Percentiles rank a stretch among this genome's conserved stretches.
Conservation (phyloP, 1,140 invertebrate genomes). For the Heliconius himera region DNA sequence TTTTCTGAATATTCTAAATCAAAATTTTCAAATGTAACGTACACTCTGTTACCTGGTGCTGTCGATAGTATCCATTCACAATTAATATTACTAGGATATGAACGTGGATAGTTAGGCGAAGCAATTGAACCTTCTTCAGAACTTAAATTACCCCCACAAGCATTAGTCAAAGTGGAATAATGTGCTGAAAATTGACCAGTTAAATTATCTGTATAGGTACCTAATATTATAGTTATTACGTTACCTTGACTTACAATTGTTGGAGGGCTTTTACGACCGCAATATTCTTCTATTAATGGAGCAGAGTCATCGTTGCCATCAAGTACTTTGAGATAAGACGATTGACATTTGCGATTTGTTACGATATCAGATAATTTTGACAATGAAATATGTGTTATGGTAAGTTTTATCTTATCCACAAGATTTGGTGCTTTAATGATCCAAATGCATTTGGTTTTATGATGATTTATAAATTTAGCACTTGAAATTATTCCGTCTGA, state of each 20-base stretch:
- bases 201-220: slow-evolving; percentile 52
- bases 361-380: slow-evolving; percentile 44
- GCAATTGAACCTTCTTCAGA: slow-evolving; percentile 85
- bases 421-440: slow-evolving; percentile 67
- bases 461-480: slow-evolving; percentile 50
- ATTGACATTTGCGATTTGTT: slow-evolving; percentile 59
- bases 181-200: slow-evolving; percentile 81
- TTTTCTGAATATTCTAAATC: slow-evolving; percentile 86
- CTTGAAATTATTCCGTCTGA: slow-evolving; percentile 81
- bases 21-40: slow-evolving; percentile 85
- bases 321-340: slow-evolving; percentile 80
- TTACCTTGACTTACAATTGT: slow-evolving; percentile 85
- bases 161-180: slow-evolving; percentile 84
- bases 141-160: slow-evolving; percentile 87
- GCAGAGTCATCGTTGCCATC: slow-evolving; percentile 85
- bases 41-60: slow-evolving; percentile 85
- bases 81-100: slow-evolving; percentile 88
- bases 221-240: slow-evolving; percentile 83
- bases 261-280: slow-evolving; percentile 81
- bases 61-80: slow-evolving; percentile 89
- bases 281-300: slow-evolving; percentile 82
- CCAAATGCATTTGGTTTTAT: slow-evolving; percentile 71
- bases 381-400: slow-evolving; percentile 83
- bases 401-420: slow-evolving; percentile 87
- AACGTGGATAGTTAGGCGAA: slow-evolving; percentile 91